A percentile compares a stretch with the other conserved stretches of the same genome.
phyloP scores from a whole-genome alignment of 2,888 invertebrate genomes.

The Tolmerus cingulatus region DNA sequence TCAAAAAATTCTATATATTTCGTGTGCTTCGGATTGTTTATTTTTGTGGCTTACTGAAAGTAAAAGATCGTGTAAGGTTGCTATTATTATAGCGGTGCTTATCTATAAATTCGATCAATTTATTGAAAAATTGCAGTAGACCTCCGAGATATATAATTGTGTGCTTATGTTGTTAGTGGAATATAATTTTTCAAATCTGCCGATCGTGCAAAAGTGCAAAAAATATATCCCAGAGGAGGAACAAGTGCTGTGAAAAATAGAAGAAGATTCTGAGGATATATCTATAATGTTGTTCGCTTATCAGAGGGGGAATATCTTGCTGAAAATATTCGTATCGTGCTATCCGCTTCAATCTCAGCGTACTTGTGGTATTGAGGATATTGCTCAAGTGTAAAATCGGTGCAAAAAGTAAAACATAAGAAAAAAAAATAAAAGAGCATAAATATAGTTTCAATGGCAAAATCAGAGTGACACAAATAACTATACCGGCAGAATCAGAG shows the following conservation, averaged over 20 bases:
- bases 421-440: neutral
- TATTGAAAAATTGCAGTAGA: conserved; percentile 38
- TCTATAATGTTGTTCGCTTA: conserved; percentile 38
- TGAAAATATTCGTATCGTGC: conserved; percentile 28
- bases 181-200: conserved; percentile 29
- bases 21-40: conserved; percentile 31
- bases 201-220: conserved; percentile 34
- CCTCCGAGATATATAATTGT: conserved; percentile 37
- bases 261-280: conserved; percentile 34
- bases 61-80: conserved; percentile 40
- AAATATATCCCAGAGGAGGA: conserved; percentile 13
- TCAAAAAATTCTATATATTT: conserved; percentile 38
- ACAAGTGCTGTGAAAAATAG: conserved; percentile 37
- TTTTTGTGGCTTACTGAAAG: conserved; percentile 32
- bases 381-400: neutral
- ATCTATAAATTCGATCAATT: conserved; percentile 37
- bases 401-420: neutral
- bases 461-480: neutral
- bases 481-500: neutral
- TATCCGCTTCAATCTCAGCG: conserved; percentile 7
- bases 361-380: neutral
- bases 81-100: conserved; percentile 36
- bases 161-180: conserved; percentile 37
- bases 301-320: conserved; percentile 28
- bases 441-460: neutral